Evolutionary conservation across 2,113 vertebrate genomes (phyloP).

Genomic region (Heterochromis multidens): DNA sequence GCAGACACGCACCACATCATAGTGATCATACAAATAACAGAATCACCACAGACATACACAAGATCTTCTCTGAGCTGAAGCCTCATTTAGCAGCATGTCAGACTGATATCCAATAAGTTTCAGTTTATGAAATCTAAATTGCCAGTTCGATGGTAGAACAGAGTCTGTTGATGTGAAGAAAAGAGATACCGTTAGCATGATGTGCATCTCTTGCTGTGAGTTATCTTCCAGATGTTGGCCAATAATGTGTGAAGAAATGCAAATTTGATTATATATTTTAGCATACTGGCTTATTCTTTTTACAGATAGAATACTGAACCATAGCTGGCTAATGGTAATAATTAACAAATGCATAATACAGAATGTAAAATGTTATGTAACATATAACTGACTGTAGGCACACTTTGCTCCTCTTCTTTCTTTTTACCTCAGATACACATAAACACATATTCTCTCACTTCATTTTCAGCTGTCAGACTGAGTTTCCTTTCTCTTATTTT

Average conservation of each 20-base stretch:
- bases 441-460: background rate
- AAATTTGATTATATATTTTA: background rate
- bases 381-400: background rate
- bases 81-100: background rate
- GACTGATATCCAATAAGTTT: background rate
- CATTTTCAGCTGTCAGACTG: background rate
- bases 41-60: rapidly evolving
- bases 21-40: background rate
- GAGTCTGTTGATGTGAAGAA: background rate
- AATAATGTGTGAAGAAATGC: background rate
- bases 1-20: background rate
- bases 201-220: background rate
- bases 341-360: background rate
- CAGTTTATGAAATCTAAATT: rapidly evolving
- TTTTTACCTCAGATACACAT: background rate
- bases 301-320: background rate
- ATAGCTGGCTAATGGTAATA: background rate
- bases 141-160: background rate
- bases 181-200: background rate
- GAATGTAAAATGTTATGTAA: background rate
- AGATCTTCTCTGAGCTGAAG: background rate
- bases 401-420: background rate
- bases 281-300: background rate
- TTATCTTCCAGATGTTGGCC: background rate
- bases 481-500: background rate